These are phyloP conservation scores for Drosophila burlai DNA, from an alignment of 1,140 invertebrate genomes.

Conservation along the genomic window DNA sequence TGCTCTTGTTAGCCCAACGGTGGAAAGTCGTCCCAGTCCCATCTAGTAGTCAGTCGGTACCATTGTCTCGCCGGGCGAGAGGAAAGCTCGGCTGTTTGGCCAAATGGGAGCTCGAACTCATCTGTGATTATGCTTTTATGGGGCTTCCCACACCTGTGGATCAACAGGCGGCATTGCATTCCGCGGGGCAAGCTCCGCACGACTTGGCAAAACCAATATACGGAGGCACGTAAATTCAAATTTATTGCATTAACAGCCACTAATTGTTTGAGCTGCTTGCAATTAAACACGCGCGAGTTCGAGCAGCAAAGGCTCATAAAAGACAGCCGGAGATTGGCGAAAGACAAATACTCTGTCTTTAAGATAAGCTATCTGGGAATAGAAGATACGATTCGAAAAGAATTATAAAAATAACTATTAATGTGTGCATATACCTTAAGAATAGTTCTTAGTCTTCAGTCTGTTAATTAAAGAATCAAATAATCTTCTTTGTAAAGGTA, in stretches of 20 bases:
- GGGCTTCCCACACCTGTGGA: slow-evolving; percentile 63
- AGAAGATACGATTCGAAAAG: background rate
- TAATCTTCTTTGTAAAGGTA: background rate
- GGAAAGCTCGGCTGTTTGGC: slow-evolving; percentile 45
- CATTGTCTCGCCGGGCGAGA: slow-evolving; percentile 45
- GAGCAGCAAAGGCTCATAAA: slow-evolving; percentile 8
- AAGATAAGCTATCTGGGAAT: background rate
- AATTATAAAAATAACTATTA: background rate
- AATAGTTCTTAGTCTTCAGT: background rate
- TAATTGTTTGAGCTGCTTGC: slow-evolving; percentile 52
- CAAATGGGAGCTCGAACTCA: slow-evolving; percentile 50
- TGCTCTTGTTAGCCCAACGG: slow-evolving; percentile 53
- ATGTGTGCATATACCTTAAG: background rate
- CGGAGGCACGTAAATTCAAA: slow-evolving; percentile 48
- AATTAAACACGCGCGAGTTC: slow-evolving; percentile 50
- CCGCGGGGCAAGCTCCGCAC: slow-evolving; percentile 39
- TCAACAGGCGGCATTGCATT: slow-evolving; percentile 32
- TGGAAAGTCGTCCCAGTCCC: slow-evolving; percentile 46
- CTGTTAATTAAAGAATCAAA: no score
- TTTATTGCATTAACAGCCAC: slow-evolving; percentile 59
- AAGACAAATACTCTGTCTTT: slow-evolving; percentile 18
- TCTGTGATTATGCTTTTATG: slow-evolving; percentile 53
- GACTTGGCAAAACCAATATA: slow-evolving; percentile 43
- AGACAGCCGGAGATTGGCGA: slow-evolving; percentile 7
- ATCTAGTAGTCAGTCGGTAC: slow-evolving; percentile 21